Conservation (phyloP, 2,113 vertebrate species). For the Siniperca knerii region DNA sequence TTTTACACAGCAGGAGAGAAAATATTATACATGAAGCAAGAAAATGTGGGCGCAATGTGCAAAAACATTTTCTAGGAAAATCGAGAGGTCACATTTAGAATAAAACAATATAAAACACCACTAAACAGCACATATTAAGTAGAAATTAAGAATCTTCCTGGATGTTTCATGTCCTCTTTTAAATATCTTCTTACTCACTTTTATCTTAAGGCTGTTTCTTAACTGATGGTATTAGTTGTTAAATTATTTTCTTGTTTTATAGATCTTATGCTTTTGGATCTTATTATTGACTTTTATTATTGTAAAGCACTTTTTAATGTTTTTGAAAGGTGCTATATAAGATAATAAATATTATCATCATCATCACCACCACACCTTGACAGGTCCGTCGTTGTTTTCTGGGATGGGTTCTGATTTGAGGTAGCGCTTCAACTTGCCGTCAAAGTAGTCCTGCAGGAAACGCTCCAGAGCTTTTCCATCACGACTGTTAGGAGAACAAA, state of each 20-base stretch:
- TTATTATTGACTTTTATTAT: too few relatives aligned
- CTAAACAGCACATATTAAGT: too few relatives aligned
- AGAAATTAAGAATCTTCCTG: neutral
- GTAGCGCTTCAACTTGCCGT: constrained; percentile 93
- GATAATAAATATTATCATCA: too few relatives aligned
- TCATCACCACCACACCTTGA: constrained; percentile 86
- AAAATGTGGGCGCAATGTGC: neutral
- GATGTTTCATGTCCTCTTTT: neutral
- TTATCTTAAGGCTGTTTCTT: too few relatives aligned
- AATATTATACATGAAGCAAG: neutral
- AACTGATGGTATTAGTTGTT: too few relatives aligned
- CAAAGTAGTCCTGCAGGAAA: constrained; percentile 95
- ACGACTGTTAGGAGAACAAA: constrained; percentile 82
- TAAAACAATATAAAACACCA: neutral
- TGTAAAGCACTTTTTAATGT: too few relatives aligned
- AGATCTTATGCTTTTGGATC: too few relatives aligned
- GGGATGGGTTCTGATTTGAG: constrained; percentile 95
- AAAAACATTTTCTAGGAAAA: neutral
- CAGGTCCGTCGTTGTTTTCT: constrained; percentile 94
- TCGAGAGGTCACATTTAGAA: neutral
- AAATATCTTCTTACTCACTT: too few relatives aligned
- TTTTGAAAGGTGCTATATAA: too few relatives aligned
- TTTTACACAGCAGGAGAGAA: neutral
- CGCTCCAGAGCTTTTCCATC: constrained; percentile 95
- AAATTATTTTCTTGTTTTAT: too few relatives aligned